phyloP scores from a whole-genome alignment of 2,797 vertebrate genomes.

The Borostomias antarcticus region DNA sequence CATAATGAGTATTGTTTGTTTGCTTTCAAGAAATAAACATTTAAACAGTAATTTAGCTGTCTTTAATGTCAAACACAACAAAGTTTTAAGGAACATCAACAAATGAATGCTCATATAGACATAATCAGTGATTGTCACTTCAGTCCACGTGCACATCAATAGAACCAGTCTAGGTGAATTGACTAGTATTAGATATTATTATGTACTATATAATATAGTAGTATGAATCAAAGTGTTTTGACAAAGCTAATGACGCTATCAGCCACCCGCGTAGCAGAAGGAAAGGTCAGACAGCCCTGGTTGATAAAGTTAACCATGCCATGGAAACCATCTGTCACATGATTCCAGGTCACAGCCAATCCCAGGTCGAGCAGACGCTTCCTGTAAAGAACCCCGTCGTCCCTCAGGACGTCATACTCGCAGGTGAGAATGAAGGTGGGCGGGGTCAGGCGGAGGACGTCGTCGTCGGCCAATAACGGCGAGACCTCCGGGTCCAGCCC shows the following conservation, averaged over 20 bases:
- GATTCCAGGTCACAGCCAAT: slow-evolving; percentile 79
- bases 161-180: no score
- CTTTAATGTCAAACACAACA: slow-evolving; percentile 11
- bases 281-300: slow-evolving; percentile 53
- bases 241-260: slow-evolving; percentile 70
- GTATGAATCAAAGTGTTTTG: slow-evolving; percentile 48
- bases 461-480: slow-evolving; percentile 78
- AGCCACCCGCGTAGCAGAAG: slow-evolving; percentile 62
- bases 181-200: no score
- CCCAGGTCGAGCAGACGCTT: slow-evolving; percentile 80
- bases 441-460: slow-evolving; percentile 68
- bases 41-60: neutral
- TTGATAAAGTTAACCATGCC: slow-evolving; percentile 69
- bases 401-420: slow-evolving; percentile 81
- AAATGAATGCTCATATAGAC: neutral
- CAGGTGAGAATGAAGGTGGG: slow-evolving; percentile 84
- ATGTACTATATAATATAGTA: neutral
- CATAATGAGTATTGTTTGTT: neutral
- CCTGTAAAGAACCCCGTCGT: slow-evolving; percentile 84
- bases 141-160: no score
- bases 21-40: neutral
- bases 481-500: slow-evolving; percentile 62
- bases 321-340: slow-evolving; percentile 82
- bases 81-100: slow-evolving; percentile 36
- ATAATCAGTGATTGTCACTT: no score